These are phyloP conservation scores for Strix aluco DNA, from an alignment of 2,113 vertebrate genomes.

Conservation along the genomic window DNA sequence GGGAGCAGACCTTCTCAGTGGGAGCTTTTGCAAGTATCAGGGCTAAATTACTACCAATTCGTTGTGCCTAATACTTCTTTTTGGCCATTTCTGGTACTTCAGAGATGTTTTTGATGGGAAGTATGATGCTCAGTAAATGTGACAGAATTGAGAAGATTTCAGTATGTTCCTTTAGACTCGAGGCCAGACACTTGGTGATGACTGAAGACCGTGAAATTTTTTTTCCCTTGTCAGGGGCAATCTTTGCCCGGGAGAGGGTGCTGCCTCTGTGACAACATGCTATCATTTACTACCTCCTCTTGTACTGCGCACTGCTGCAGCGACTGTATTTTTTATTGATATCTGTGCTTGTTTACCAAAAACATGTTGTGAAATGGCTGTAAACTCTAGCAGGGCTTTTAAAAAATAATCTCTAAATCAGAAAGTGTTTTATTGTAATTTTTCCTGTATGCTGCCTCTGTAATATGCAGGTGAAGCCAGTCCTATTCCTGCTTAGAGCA, in stretches of 20 bases:
- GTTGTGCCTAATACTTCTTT: neutral
- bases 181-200: neutral
- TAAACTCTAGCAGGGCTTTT: neutral
- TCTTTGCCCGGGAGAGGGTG: neutral
- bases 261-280: neutral
- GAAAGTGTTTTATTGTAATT: neutral
- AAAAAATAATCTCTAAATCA: neutral
- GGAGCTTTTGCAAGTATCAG: neutral
- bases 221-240: neutral
- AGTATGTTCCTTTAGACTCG: neutral
- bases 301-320: rapidly evolving
- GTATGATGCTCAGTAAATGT: neutral
- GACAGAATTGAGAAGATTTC: neutral
- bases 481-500: neutral
- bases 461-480: neutral
- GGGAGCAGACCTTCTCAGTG: neutral
- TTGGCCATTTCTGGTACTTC: neutral
- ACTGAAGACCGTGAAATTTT: neutral
- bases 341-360: neutral
- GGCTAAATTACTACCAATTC: neutral
- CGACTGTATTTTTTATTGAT: neutral
- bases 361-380: neutral
- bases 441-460: neutral
- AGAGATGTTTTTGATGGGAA: neutral
- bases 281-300: neutral